Evolutionary conservation across 2,888 invertebrate genomes (phyloP).

Genomic region (Pachydiplax longipennis): DNA sequence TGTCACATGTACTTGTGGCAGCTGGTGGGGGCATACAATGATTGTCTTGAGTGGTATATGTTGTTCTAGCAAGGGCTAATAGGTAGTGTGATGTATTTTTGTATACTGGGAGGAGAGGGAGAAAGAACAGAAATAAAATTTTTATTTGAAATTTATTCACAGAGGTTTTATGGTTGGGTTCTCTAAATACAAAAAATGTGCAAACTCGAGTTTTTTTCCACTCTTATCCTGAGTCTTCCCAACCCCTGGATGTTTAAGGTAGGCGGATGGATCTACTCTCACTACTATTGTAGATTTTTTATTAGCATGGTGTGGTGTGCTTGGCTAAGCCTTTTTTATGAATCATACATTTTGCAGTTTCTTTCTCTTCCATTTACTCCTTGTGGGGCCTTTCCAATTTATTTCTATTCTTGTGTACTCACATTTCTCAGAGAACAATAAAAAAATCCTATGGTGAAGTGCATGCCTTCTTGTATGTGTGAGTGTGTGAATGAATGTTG

Average conservation of each 20-base stretch:
- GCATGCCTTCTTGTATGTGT: constrained; percentile 23
- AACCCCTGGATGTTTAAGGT: constrained; percentile 46
- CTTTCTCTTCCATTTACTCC: neutral
- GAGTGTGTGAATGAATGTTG: neutral
- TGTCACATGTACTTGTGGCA: constrained; percentile 2
- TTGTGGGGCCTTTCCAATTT: constrained; percentile 23
- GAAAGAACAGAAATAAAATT: constrained; percentile 46
- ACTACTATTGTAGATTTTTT: constrained; percentile 36
- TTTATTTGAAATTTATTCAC: constrained; percentile 47
- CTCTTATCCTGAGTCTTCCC: constrained; percentile 46
- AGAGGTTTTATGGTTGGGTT: constrained; percentile 47
- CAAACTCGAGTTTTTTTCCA: constrained; percentile 43
- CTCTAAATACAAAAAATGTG: constrained; percentile 40
- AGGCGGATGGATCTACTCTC: constrained; percentile 46
- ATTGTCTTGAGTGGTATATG: constrained; percentile 21
- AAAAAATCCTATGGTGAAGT: constrained; percentile 13
- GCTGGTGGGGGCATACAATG: constrained; percentile 13
- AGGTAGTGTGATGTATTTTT: constrained; percentile 46
- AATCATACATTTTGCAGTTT: constrained; percentile 14
- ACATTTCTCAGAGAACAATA: constrained; percentile 14
- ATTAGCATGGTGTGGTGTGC: constrained; percentile 44
- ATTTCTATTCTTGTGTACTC: constrained; percentile 21
- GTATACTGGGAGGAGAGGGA: constrained; percentile 45
- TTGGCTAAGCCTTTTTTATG: constrained; percentile 32
- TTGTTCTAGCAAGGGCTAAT: constrained; percentile 46